These are phyloP conservation scores for Drosophila atripex DNA, from an alignment of 2,888 invertebrate genomes.

Conservation along the genomic window DNA sequence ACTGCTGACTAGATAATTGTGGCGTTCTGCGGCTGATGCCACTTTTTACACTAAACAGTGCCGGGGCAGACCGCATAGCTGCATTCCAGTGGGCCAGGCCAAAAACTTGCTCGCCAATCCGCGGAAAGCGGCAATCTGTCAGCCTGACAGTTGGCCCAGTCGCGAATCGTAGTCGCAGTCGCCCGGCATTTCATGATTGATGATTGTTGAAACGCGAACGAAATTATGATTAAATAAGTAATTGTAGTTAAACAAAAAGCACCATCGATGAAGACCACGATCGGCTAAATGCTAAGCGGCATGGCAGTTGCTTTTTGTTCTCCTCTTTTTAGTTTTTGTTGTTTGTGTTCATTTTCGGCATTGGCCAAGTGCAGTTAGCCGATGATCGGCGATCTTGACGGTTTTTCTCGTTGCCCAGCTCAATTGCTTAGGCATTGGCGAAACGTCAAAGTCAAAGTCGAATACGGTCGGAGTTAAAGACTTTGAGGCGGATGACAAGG, in stretches of 20 bases:
- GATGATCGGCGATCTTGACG: slow-evolving; percentile 48
- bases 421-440: slow-evolving; percentile 46
- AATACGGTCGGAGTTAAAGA: slow-evolving; percentile 11
- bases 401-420: slow-evolving; percentile 24
- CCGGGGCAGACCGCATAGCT: slow-evolving; percentile 63
- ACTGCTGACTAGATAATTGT: slow-evolving; percentile 83
- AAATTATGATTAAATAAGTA: slow-evolving; percentile 82
- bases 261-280: slow-evolving; percentile 53
- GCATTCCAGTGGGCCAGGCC: slow-evolving; percentile 63
- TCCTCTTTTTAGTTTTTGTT: neutral
- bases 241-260: slow-evolving; percentile 76
- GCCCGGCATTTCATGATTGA: slow-evolving; percentile 82
- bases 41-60: slow-evolving; percentile 62
- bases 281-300: slow-evolving; percentile 57
- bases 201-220: slow-evolving; percentile 81
- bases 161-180: slow-evolving; percentile 51
- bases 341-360: slow-evolving; percentile 26
- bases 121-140: slow-evolving; percentile 81
- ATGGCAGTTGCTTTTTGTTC: slow-evolving; percentile 11
- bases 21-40: slow-evolving; percentile 70
- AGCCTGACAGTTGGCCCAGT: slow-evolving; percentile 80
- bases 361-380: slow-evolving; percentile 52
- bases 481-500: slow-evolving; percentile 41
- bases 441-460: slow-evolving; percentile 37
- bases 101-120: slow-evolving; percentile 42